Percentiles rank a stretch among this genome's conserved stretches.
Conservation (phyloP, 2,888 invertebrate species). For the Creontiades dilutus region DNA sequence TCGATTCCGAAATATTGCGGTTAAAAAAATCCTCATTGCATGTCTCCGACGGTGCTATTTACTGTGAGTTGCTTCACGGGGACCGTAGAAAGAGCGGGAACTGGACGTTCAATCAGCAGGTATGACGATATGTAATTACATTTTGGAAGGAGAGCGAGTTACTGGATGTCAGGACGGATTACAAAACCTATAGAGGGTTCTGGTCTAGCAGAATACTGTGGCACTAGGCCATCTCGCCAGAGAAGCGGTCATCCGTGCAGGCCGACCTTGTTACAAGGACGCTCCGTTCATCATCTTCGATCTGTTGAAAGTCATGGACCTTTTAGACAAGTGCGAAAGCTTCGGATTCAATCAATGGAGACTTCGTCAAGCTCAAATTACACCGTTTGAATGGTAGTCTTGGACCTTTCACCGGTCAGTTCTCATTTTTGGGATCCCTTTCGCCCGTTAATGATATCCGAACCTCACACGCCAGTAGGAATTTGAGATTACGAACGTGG, state of each 20-base stretch:
- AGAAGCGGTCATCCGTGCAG: neutral
- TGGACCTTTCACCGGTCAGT: too few species aligned
- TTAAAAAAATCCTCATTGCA: too few species aligned
- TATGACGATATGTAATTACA: neutral
- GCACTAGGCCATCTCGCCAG: conserved; percentile 2
- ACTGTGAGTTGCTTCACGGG: neutral
- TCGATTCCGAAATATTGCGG: neutral
- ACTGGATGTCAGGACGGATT: neutral
- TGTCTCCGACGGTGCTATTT: neutral
- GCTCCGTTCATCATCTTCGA: neutral
- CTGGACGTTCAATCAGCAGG: neutral
- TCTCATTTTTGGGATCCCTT: too few species aligned
- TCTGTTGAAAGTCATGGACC: too few species aligned
- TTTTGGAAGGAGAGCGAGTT: neutral
- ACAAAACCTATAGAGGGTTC: conserved; percentile 26
- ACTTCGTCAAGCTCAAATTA: too few species aligned
- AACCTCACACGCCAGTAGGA: too few species aligned
- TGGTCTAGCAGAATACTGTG: conserved; percentile 23
- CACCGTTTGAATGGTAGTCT: too few species aligned
- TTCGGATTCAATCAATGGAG: too few species aligned
- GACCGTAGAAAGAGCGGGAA: conserved; percentile 9
- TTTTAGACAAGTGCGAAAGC: too few species aligned
- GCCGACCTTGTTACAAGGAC: neutral
- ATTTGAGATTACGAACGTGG: too few species aligned
- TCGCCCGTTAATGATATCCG: too few species aligned